Evolutionary conservation across 2,888 invertebrate genomes (phyloP), one percentile per base, ranked within the genome.

Genomic region (Drosophila mimica): DNA sequence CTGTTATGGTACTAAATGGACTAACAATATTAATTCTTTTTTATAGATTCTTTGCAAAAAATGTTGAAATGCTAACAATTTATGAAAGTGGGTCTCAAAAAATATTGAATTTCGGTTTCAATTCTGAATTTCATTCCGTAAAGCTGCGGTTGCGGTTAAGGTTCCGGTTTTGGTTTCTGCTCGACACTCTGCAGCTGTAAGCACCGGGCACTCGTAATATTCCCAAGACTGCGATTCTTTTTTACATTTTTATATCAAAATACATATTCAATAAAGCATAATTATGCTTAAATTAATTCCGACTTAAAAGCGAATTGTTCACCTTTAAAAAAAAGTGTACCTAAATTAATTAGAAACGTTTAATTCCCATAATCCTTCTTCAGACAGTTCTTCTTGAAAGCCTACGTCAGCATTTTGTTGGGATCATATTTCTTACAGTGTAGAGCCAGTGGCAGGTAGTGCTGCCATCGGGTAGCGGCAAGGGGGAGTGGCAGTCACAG

Each of bases 401-500:
- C 2, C 13, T 46, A 46, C 11, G 11, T n/a, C 3, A 49, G n/a
- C 5, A 30, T 28, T 28, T 9, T 48, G 25, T 49, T 28, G 48
- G 3, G 8, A 49, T 28, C 28, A 9, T 30, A 30, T 30, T 20
- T 53, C 31, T 31, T 20, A 4, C 20, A 53, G 52, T 53, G 52
- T 20, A 15, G 33, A 33, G 33, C 33, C 33, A 31, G 33, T 3
- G 52, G 20, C 33, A 20, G 33, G 33, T 53, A 53, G 20, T 30
- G 48, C 20, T 15, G 20, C 8, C 6, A 17, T 8, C 31, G 20
- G 49, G n/a, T 1, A 36, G 63, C 0, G 25, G 46, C 20, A 15
- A 4, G 31, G 15, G 25, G 31, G n/a, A 48, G 62, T 51, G 80
- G 66, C 51, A 63, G 30, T 20, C 15, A 8, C 46, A 25, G 46